Conservation (phyloP, 2,888 invertebrate genomes). For the Seira ritae region DNA sequence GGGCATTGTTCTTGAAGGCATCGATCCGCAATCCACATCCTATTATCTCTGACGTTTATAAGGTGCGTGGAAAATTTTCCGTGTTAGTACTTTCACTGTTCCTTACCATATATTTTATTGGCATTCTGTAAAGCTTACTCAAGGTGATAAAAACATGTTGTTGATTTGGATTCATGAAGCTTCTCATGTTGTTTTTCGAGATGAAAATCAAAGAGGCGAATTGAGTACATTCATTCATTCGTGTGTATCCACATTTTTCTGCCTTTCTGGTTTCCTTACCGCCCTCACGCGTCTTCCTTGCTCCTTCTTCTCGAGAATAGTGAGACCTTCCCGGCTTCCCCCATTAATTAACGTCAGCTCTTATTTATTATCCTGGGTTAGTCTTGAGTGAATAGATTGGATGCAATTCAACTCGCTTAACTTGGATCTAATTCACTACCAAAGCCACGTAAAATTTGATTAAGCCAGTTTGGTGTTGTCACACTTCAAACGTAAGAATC, state of each 20-base stretch:
- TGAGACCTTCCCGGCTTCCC: too few species aligned
- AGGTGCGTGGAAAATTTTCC: not conserved
- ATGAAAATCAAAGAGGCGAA: not conserved
- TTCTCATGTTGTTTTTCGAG: not conserved
- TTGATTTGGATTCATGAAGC: too few species aligned
- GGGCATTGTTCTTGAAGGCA: not conserved
- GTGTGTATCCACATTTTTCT: not conserved
- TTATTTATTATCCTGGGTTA: slow-evolving; percentile 59
- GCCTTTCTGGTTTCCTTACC: not conserved
- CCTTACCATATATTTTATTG: too few species aligned
- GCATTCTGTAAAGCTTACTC: too few species aligned
- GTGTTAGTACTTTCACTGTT: not conserved
- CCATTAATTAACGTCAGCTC: slow-evolving; percentile 64
- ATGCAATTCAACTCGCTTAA: too few species aligned
- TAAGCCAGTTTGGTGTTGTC: too few species aligned
- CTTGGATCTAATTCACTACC: too few species aligned
- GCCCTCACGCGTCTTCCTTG: slow-evolving; percentile 13
- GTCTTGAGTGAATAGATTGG: too few species aligned
- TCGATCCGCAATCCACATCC: not conserved
- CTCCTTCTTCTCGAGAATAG: slow-evolving; percentile 36
- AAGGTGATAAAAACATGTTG: too few species aligned
- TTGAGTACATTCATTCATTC: not conserved
- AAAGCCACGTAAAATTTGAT: too few species aligned
- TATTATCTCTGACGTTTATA: slow-evolving; percentile 8
- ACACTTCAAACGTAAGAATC: too few species aligned